Base-by-base conservation (phyloP, 1,140 invertebrate species). In the Bombus polaris region DNA sequence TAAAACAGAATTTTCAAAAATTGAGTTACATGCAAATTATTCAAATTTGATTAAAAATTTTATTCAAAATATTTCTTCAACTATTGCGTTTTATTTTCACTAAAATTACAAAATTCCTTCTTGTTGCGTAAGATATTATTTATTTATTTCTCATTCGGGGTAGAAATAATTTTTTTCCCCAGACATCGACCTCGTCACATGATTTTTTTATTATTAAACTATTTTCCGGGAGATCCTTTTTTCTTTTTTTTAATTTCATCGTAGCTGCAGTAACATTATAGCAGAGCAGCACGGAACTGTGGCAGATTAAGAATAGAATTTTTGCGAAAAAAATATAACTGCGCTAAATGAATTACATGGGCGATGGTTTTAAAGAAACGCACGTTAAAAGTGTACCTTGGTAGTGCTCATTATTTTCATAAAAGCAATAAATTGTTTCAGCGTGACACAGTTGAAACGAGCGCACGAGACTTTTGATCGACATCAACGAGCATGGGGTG, bases 381-480 rank as follows among this genome's bases (percentile, higher is more conserved):
- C 25, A 39, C 22, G 53, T 73, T 81, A 37, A 47, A 65, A 66
- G 15, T 3, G 39, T 22, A n/a, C 28, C n/a, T 5, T 32, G 13
- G 0, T 8, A 18, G 2, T 39, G 37, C 5, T 74, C 57, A 28
- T 82, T 65, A 74, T 82, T 65, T 74, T 47, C 25, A 65, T 10
- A n/a, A 35, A 71, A 57, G 70, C 57, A 81, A 81, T 42, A 71
- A 81, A 81, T 57, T 57, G 44, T 32, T 81, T 42, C 2, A 28
- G 8, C 25, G 47, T 53, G 65, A 53, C 28, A 39, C n/a, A 9
- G 28, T 78, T 47, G 66, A n/a, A 12, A 39, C 32, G 28, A 9
- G 2, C 1, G 37, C 18, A 6, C 6, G 22, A 6, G 39, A 65
- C 28, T n/a, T 57, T 42, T 71, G 71, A 81, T 81, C 47, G 35